Base-by-base conservation (phyloP, 92 coral and sea anemone genomes). In the Meandrina meandrites region DNA sequence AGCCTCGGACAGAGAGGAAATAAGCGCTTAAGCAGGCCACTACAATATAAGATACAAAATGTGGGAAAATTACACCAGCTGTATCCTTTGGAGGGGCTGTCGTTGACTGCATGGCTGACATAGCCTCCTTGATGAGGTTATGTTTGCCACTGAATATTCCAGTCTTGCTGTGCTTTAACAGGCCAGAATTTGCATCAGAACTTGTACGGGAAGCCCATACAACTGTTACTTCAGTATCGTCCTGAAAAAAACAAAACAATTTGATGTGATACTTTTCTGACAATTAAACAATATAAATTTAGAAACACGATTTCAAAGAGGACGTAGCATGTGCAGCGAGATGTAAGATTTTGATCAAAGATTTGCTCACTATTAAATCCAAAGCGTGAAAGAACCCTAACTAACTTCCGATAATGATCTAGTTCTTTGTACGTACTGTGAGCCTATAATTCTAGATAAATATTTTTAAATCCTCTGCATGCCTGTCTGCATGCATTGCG, bases 41-140 rank as follows among this genome's bases (percentile, higher is more conserved):
- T 8, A 64, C 28, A 37, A 40, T 22, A 79, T 9, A 54, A 8
- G 16, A 12, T 28, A 28, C 8, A 50, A 66, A 50, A 81, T 27
- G 24, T 9, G 57, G 71, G 56, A n/a, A 37, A 18, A 35, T 17
- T 17, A 0, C 31, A 64, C 8, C 15, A 2, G 74, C 56, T 45
- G 85, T 50, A 1, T 42, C 34, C n/a, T 11, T 30, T 31, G 27
- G 57, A 7, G 60, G 1, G 18, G 19, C n/a, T 13, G 34, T 13
- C 5, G 8, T n/a, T 24, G 32, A 35, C 32, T 19, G 24, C 27
- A 45, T 57, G 11, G 70, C 30, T 4, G 32, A 10, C 45, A 71
- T 71, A 5, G 84, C 74, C 8, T 80, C 75, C 36, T 21, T 64
- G 53, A 80, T 80, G 57, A 80, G 34, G 75, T 80, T 80, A 19